Evolutionary conservation across 2,113 vertebrate species (phyloP).

Genomic region (Gracilinanus agilis): DNA sequence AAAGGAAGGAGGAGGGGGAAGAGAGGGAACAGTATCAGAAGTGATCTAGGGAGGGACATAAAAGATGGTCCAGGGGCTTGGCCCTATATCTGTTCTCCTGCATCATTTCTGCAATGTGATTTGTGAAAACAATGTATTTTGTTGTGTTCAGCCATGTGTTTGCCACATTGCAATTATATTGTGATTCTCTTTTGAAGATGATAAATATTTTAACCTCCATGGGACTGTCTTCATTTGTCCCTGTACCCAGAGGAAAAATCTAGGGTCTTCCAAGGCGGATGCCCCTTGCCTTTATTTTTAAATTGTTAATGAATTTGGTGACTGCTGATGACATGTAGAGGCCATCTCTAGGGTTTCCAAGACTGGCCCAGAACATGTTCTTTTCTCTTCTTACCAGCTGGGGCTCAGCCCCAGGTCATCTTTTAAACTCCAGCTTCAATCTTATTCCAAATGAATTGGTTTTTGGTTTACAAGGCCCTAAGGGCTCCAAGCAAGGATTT

Average conservation of each 20-base stretch:
- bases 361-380: background rate
- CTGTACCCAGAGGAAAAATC: background rate
- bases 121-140: background rate
- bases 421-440: constrained; percentile 47
- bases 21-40: background rate
- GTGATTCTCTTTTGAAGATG: background rate
- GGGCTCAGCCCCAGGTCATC: background rate
- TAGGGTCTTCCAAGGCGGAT: background rate
- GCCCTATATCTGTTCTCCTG: background rate
- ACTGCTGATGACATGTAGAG: background rate
- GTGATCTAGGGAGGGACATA: background rate
- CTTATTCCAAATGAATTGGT: constrained; percentile 85
- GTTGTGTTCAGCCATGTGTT: background rate
- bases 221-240: background rate
- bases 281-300: background rate
- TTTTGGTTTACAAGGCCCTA: constrained; percentile 76
- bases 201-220: background rate
- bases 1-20: background rate
- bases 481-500: constrained; percentile 20
- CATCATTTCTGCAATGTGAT: background rate
- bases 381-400: background rate
- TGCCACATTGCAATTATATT: background rate
- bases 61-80: background rate
- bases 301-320: background rate
- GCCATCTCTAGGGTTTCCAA: background rate